Conservation (phyloP, 2,113 vertebrate genomes). For the Engystomops pustulosus region DNA sequence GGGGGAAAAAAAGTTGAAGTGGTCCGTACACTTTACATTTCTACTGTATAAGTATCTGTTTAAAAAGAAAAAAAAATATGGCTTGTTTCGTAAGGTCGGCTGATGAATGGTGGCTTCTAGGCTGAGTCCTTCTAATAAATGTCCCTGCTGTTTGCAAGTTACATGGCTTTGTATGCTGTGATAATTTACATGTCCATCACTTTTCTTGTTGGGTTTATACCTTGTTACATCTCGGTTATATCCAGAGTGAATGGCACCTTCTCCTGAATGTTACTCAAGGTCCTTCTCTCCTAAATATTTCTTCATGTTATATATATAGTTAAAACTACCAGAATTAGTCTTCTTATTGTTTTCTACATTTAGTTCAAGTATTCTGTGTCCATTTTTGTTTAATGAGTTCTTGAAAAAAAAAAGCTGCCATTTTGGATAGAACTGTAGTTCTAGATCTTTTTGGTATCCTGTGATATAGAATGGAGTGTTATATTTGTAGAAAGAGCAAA, state of each 20-base stretch:
- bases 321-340: neutral
- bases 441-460: no score
- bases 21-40: conserved; percentile 73
- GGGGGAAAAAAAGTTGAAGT: conserved; percentile 61
- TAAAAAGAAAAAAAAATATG: conserved; percentile 22
- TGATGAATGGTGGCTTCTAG: conserved; percentile 50
- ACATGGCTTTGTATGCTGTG: conserved; percentile 50
- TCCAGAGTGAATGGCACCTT: neutral
- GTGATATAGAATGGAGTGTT: no score
- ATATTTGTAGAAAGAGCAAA: no score
- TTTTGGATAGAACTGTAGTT: neutral
- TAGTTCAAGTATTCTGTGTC: neutral
- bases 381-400: neutral
- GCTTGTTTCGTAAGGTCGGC: conserved; percentile 51
- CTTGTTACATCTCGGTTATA: neutral
- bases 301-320: neutral
- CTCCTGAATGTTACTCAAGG: neutral
- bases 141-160: conserved; percentile 49
- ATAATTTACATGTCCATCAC: conserved; percentile 27
- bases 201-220: neutral
- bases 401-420: neutral
- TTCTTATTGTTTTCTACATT: neutral
- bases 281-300: neutral
- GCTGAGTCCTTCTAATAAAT: conserved; percentile 46
- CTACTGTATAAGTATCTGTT: conserved; percentile 39